A percentile compares a stretch with the other conserved stretches of the same genome.
Evolutionary conservation across 2,113 vertebrate genomes (phyloP).

Genomic region (Rhombomys opimus): DNA sequence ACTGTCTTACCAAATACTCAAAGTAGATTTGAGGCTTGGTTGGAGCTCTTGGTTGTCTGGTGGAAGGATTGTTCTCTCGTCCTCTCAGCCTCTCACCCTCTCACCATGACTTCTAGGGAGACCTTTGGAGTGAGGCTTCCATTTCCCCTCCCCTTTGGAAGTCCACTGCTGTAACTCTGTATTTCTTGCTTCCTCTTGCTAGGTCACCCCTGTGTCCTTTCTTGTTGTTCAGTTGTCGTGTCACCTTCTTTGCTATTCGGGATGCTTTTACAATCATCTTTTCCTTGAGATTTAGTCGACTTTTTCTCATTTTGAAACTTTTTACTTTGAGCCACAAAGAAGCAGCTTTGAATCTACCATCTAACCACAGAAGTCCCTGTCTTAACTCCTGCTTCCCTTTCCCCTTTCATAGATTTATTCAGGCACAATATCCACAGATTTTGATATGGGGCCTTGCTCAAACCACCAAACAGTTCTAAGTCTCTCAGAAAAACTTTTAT

Average conservation of each 20-base stretch:
- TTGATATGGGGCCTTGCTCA: neutral
- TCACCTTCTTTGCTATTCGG: too few relatives aligned
- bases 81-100: neutral
- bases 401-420: neutral
- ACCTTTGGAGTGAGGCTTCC: neutral
- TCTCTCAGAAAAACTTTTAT: neutral
- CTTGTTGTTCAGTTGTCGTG: neutral
- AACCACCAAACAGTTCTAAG: neutral
- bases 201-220: neutral
- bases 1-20: neutral
- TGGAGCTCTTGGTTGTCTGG: neutral
- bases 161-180: neutral
- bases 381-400: neutral
- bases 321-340: neutral
- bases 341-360: neutral
- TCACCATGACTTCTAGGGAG: neutral
- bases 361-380: neutral
- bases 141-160: neutral
- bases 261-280: neutral
- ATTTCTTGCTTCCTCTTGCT: neutral
- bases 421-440: neutral
- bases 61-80: neutral
- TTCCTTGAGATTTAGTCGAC: neutral
- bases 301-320: neutral
- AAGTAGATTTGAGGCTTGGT: neutral